Percentiles rank a stretch among this genome's conserved stretches.
These are phyloP conservation scores for Ancistrus triradiatus DNA, from an alignment of 2,113 vertebrate species.

Conservation along the genomic window DNA sequence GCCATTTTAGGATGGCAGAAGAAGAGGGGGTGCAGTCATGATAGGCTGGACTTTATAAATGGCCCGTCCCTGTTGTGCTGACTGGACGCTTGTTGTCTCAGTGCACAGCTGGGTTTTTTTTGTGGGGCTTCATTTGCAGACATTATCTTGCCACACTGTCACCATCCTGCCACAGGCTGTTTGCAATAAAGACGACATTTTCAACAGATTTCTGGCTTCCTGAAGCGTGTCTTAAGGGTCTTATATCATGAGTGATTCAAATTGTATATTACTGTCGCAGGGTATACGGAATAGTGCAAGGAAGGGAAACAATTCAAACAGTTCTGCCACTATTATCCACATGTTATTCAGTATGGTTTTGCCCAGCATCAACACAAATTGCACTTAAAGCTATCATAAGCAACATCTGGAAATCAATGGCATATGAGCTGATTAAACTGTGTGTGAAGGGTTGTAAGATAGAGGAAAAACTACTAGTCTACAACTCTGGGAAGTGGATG, in stretches of 20 bases:
- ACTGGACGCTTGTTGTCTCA: slow-evolving; percentile 27
- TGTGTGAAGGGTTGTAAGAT: slow-evolving; percentile 10
- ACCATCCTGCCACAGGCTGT: slow-evolving; percentile 1
- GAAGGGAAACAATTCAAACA: neutral
- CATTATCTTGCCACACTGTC: slow-evolving; percentile 25
- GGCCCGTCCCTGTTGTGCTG: slow-evolving; percentile 12
- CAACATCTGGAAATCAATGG: slow-evolving; percentile 35
- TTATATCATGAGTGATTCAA: slow-evolving; percentile 4
- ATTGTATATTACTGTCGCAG: neutral
- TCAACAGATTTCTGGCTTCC: slow-evolving; percentile 9
- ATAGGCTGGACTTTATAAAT: slow-evolving; percentile 27
- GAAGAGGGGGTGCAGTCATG: slow-evolving; percentile 32
- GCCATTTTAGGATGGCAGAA: slow-evolving; percentile 32
- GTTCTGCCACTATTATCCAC: neutral
- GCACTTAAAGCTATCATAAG: slow-evolving; percentile 28
- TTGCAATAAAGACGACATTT: slow-evolving; percentile 21
- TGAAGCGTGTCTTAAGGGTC: slow-evolving; percentile 2
- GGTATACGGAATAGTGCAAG: neutral
- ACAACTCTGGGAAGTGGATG: neutral
- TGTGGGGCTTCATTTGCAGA: slow-evolving; percentile 15
- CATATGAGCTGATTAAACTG: slow-evolving; percentile 38
- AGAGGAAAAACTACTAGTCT: neutral
- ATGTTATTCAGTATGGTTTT: neutral
- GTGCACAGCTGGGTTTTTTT: slow-evolving; percentile 17
- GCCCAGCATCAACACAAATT: slow-evolving; percentile 15